Conservation (phyloP, 1,140 invertebrate genomes). For the Ostrea denselamellosa region DNA sequence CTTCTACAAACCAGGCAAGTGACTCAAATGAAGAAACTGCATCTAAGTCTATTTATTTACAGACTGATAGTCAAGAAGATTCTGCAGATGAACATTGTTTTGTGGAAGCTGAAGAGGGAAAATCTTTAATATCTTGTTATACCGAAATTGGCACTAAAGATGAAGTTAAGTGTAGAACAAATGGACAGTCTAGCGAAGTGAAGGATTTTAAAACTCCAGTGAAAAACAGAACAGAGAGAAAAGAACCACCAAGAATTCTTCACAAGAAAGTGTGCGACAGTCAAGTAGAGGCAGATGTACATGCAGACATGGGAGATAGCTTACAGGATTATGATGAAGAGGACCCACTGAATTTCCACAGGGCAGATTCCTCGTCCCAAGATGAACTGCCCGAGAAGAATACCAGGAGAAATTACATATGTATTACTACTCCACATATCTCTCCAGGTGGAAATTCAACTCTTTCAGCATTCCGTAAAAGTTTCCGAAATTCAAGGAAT, state of each 20-base stretch:
- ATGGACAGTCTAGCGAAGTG: not conserved
- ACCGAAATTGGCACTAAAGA: not conserved
- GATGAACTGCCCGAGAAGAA: not conserved
- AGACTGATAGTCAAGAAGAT: not conserved
- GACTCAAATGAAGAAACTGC: not conserved
- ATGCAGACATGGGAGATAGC: not conserved
- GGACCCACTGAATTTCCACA: not conserved
- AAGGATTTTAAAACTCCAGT: not conserved
- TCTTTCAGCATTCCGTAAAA: constrained; percentile 19
- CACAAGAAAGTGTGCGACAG: not conserved
- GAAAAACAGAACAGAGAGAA: not conserved
- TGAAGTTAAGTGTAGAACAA: not conserved
- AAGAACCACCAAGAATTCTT: not conserved
- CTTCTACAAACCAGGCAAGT: not conserved
- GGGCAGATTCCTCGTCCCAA: not conserved
- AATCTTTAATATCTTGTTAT: not conserved
- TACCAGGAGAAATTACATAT: not conserved
- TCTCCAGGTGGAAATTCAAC: constrained; percentile 39
- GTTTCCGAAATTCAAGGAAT: not conserved
- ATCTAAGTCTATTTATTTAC: not conserved
- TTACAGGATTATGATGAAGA: not conserved
- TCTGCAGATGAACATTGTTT: not conserved
- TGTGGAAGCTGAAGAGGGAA: not conserved
- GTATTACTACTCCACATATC: constrained; percentile 38
- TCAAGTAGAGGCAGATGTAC: not conserved